Percentiles rank a stretch among this genome's conserved stretches.
Evolutionary conservation across 2,113 vertebrate genomes (phyloP).

Genomic region (Colaptes auratus): DNA sequence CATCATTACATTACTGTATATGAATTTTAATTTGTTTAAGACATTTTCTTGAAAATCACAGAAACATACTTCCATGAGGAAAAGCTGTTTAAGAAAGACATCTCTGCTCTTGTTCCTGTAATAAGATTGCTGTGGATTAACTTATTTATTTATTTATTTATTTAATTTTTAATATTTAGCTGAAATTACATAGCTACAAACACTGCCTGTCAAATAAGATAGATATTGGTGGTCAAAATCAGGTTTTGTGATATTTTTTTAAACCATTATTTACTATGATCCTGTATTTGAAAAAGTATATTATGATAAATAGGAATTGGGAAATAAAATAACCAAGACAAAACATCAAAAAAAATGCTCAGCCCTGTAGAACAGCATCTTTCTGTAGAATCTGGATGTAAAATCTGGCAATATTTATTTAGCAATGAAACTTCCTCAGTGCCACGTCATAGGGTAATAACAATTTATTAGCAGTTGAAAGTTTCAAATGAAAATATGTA

Average conservation of each 20-base stretch:
- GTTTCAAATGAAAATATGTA: neutral
- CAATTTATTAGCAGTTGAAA: neutral
- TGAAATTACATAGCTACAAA: neutral
- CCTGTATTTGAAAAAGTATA: neutral
- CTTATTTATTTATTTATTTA: neutral
- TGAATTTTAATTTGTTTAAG: neutral
- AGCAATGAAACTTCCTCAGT: neutral
- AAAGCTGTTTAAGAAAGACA: neutral
- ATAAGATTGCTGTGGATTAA: neutral
- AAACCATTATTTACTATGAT: neutral
- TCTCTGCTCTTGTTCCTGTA: neutral
- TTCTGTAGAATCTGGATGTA: neutral
- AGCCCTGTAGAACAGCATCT: neutral
- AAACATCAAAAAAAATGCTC: neutral
- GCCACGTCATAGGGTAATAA: neutral
- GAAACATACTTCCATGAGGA: neutral
- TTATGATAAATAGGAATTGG: neutral
- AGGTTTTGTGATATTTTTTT: neutral
- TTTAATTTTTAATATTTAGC: too few species aligned
- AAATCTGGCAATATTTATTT: neutral
- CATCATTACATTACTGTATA: neutral
- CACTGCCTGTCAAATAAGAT: neutral
- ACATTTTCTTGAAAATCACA: neutral
- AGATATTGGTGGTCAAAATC: neutral
- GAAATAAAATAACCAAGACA: neutral